A percentile compares a stretch with the other conserved stretches of the same genome.
Evolutionary conservation across 2,888 invertebrate genomes (phyloP).

Genomic region (Onthophagus sagittarius): DNA sequence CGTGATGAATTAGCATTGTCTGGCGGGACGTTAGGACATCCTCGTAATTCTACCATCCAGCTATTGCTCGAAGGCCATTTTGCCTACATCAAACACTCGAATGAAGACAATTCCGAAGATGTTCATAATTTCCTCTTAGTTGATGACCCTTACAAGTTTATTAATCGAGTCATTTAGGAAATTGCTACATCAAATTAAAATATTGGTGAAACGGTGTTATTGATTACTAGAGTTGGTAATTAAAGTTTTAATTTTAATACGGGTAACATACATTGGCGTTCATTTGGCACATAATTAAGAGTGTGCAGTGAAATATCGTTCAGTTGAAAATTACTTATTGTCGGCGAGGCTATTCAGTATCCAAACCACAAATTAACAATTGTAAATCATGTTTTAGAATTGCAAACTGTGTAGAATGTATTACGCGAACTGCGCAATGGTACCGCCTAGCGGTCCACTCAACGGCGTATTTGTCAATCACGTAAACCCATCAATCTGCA

Average conservation of each 20-base stretch:
- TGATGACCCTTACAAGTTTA: not conserved
- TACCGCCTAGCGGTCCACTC: not conserved
- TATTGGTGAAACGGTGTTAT: too few relatives aligned
- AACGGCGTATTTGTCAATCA: not conserved
- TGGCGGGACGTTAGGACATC: not conserved
- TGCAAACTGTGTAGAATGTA: not conserved
- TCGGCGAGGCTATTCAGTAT: not conserved
- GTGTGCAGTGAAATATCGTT: not conserved
- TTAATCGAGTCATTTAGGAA: not conserved
- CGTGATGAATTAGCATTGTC: not conserved
- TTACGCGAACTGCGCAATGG: not conserved
- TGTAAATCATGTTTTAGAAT: slow-evolving; percentile 14
- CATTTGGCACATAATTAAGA: too few relatives aligned
- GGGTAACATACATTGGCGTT: too few relatives aligned
- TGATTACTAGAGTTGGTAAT: too few relatives aligned
- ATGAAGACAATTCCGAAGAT: not conserved
- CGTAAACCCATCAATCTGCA: not conserved
- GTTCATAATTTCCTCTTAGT: not conserved
- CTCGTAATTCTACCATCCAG: not conserved
- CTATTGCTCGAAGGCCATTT: not conserved
- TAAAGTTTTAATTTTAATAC: too few relatives aligned
- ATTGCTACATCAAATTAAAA: too few relatives aligned
- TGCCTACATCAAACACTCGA: not conserved
- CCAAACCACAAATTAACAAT: slow-evolving; percentile 1
- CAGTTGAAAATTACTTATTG: not conserved